Conservation (phyloP, 2,113 vertebrate genomes). For the Seriola aureovittata region DNA sequence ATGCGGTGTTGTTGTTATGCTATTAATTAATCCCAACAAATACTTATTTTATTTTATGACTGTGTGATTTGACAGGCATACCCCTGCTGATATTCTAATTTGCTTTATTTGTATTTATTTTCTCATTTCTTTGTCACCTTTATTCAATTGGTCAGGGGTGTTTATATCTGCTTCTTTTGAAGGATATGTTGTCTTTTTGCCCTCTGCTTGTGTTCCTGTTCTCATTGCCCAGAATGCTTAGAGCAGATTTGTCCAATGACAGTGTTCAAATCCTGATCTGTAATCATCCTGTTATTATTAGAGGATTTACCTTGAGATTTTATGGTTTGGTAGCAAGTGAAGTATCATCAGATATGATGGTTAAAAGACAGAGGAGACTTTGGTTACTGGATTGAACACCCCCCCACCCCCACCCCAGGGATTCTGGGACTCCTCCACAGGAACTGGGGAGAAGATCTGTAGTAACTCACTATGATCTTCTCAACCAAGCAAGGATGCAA, state of each 20-base stretch:
- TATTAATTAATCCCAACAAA: slow-evolving; percentile 47
- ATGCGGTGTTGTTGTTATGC: slow-evolving; percentile 57
- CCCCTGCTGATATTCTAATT: slow-evolving; percentile 58
- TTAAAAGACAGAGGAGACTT: slow-evolving; percentile 29
- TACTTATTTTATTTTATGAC: slow-evolving; percentile 52
- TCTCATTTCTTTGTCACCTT: slow-evolving; percentile 21
- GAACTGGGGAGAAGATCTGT: slow-evolving; percentile 18
- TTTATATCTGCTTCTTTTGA: slow-evolving; percentile 44
- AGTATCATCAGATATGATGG: slow-evolving; percentile 29
- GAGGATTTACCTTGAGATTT: slow-evolving; percentile 18
- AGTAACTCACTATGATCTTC: slow-evolving; percentile 30
- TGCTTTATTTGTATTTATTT: slow-evolving; percentile 74
- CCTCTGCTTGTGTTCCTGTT: slow-evolving; percentile 1
- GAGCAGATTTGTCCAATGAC: slow-evolving; percentile 6
- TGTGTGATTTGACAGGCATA: slow-evolving; percentile 70
- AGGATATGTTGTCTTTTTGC: slow-evolving; percentile 15
- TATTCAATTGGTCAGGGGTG: slow-evolving; percentile 34
- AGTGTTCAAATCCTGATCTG: slow-evolving; percentile 23
- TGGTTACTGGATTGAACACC: slow-evolving; percentile 23
- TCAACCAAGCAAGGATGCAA: slow-evolving; percentile 28
- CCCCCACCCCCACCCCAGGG: neutral
- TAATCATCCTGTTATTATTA: slow-evolving; percentile 26
- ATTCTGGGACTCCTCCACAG: slow-evolving; percentile 12
- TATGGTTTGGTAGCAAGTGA: slow-evolving; percentile 21
- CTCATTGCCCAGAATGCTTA: slow-evolving; percentile 25